A percentile compares a stretch with the other conserved stretches of the same genome.
phyloP scores from a whole-genome alignment of 2,888 invertebrate species.

The Dendrolimus houi region DNA sequence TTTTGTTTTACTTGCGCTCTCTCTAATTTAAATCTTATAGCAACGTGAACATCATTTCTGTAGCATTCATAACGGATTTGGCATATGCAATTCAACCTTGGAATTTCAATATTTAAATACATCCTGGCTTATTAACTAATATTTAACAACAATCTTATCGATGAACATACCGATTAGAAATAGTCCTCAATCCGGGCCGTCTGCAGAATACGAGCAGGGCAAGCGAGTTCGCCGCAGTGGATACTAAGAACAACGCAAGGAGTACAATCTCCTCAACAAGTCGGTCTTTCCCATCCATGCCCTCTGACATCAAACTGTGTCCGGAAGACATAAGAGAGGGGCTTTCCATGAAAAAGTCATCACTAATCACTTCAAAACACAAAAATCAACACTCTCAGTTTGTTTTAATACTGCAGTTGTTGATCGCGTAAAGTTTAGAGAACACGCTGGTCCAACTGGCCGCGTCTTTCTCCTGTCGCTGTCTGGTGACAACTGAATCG shows the following conservation, averaged over 20 bases:
- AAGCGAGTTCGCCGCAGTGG: constrained; percentile 82
- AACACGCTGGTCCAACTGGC: constrained; percentile 59
- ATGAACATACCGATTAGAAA: constrained; percentile 83
- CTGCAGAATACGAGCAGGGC: constrained; percentile 85
- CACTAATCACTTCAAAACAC: constrained; percentile 57
- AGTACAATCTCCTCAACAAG: constrained; percentile 67
- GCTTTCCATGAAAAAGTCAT: constrained; percentile 63
- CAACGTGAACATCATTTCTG: background rate
- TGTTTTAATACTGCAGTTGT: constrained; percentile 52
- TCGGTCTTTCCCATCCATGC: constrained; percentile 66
- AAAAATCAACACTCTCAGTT: constrained; percentile 48
- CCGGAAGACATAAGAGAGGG: constrained; percentile 58
- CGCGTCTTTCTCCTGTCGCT: constrained; percentile 69
- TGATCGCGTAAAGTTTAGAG: constrained; percentile 71
- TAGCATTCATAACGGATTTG: constrained; percentile 6
- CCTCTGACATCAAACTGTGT: constrained; percentile 67
- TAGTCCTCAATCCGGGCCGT: constrained; percentile 83
- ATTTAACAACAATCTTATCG: constrained; percentile 1
- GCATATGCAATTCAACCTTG: constrained; percentile 20
- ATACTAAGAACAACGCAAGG: constrained; percentile 77
- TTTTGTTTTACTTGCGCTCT: background rate
- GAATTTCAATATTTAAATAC: constrained; percentile 7
- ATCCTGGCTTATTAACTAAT: constrained; percentile 9
- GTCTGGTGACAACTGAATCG: constrained; percentile 61
- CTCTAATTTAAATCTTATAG: background rate